Evolutionary conservation across 2,797 vertebrate genomes (phyloP), one percentile per base, ranked within the genome.

Genomic region (Protonibea diacanthus): DNA sequence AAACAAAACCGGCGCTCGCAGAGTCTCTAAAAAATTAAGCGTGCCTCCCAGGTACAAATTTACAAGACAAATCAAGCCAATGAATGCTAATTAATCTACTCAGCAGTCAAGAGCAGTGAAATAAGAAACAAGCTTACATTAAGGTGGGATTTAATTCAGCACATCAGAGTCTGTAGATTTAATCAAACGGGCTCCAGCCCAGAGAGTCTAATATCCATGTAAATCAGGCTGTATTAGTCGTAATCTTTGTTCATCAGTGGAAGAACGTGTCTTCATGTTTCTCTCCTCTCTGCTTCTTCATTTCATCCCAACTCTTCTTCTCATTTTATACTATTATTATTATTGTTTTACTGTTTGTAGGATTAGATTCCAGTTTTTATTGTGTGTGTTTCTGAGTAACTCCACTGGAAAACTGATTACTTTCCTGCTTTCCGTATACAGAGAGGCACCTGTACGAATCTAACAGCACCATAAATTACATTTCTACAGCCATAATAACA

Each of bases 151-250:
- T 73, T 68, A 74, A 85, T 86, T 80, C 71, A 64, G 76, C 63
- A 5, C 55, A 45, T 9, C 40, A 1, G 56, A 53, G 71, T 69
- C 77, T 76, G 77, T 45, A 44, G 78, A 82, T 85, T 82, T 82
- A 88, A 81, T 86, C 63, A 80, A 72, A 81, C n/a, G 13, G 64
- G 55, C 74, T 82, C 80, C 59, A 58, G 60, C 63, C 21, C 62
- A 38, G 18, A 66, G 66, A 61, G 71, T 79, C 58, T 88, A 83
- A 88, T 89, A 81, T 86, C 62, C 78, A 82, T 89, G 79, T 83
- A 85, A 87, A 88, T 89, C 71, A 85, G 80, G 18, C 21, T 7
- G 59, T 48, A 23, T 85, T 84, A 81, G 52, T 85, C 40, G 38
- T 72, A 67, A 84, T 86, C 83, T 83, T 53, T 66, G 51, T 77